Percentiles rank a stretch among this genome's conserved stretches.
These are phyloP conservation scores for Aegotheles bennettii DNA, from an alignment of 2,113 vertebrate genomes.

Conservation along the genomic window DNA sequence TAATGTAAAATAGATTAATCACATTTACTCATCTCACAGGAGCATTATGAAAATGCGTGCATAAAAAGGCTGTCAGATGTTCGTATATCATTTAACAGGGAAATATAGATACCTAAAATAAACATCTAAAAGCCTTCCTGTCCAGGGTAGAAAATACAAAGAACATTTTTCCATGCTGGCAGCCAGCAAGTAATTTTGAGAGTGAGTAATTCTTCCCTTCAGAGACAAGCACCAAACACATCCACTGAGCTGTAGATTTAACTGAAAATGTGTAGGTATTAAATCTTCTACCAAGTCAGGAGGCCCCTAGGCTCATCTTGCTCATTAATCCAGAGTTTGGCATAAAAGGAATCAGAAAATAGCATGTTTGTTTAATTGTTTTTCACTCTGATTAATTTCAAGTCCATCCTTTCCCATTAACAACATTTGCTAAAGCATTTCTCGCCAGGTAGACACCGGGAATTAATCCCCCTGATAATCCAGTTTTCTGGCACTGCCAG, in stretches of 20 bases:
- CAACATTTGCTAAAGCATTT: background rate
- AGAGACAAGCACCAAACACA: background rate
- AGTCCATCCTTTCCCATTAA: background rate
- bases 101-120: background rate
- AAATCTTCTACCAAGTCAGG: background rate
- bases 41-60: background rate
- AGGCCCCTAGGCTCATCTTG: background rate
- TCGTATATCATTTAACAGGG: background rate
- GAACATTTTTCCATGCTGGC: background rate
- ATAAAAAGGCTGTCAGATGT: background rate
- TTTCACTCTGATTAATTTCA: background rate
- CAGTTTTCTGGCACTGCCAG: background rate
- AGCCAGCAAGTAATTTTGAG: conserved; percentile 26
- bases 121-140: background rate
- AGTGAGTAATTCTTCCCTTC: conserved; percentile 24
- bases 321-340: conserved; percentile 7
- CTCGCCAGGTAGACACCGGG: background rate
- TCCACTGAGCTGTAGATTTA: background rate
- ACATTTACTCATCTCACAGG: background rate
- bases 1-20: background rate
- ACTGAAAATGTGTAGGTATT: background rate
- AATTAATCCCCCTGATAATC: background rate
- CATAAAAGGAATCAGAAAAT: background rate
- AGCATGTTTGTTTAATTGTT: background rate
- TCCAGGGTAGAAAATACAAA: conserved; percentile 4